Conservation (phyloP, 35 echinoderm and acorn worm species). For the Apostichopus parvimensis region DNA sequence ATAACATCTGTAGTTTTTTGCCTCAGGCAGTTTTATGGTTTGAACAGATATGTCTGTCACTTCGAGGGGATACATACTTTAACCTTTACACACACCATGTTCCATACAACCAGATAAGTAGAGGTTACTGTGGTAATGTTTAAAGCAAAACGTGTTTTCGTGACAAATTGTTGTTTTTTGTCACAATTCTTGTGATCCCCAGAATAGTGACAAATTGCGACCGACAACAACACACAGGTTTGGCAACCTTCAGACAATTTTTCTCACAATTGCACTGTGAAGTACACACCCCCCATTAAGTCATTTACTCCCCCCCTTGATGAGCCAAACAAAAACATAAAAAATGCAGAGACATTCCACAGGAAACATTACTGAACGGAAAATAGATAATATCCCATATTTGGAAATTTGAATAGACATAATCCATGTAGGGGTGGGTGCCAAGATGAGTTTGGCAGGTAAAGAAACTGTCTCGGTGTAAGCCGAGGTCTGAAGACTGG, state of each 20-base stretch:
- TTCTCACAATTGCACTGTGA: neutral
- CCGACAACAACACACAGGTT: neutral
- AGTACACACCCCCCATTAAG: neutral
- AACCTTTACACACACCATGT: conserved; percentile 1
- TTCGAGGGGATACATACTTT: neutral
- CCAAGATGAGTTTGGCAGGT: neutral
- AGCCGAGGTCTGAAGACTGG: too few relatives aligned
- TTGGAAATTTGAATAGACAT: neutral
- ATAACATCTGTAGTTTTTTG: neutral
- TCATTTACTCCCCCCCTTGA: neutral
- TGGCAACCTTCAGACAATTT: neutral
- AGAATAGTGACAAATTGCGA: too few relatives aligned
- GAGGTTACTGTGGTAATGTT: conserved; percentile 13
- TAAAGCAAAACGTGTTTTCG: neutral
- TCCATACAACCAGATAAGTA: neutral
- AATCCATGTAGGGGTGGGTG: neutral
- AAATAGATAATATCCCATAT: conserved; percentile 23
- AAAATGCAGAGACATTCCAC: neutral
- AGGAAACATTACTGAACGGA: conserved; percentile 13
- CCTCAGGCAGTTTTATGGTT: neutral
- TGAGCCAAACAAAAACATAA: neutral
- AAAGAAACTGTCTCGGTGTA: too few relatives aligned
- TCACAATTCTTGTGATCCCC: neutral
- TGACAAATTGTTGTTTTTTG: neutral
- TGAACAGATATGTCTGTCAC: neutral